Conservation (phyloP, 2,888 invertebrate genomes). For the Arrhopalites spinosus region DNA sequence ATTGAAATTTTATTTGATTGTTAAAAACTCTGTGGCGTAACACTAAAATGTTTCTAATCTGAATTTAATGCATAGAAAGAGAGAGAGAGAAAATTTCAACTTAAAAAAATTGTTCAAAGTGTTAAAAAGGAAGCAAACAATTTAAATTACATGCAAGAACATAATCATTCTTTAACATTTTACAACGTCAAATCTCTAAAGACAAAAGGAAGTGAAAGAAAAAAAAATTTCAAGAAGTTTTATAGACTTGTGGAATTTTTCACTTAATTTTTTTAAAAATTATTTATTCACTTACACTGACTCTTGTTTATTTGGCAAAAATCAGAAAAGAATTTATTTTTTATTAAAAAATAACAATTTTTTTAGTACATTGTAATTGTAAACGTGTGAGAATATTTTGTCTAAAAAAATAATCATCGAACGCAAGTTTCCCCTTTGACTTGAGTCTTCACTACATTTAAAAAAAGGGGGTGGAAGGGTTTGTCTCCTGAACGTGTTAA, state of each 20-base stretch:
- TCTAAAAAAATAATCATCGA: too few relatives aligned
- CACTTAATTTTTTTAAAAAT: neutral
- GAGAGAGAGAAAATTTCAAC: neutral
- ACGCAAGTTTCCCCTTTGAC: too few relatives aligned
- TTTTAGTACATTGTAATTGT: too few relatives aligned
- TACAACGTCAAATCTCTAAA: neutral
- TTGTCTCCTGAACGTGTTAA: neutral
- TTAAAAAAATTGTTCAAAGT: too few relatives aligned
- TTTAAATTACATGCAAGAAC: too few relatives aligned
- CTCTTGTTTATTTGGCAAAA: neutral
- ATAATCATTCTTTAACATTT: too few relatives aligned
- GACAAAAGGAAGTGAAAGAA: neutral
- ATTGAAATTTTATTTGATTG: neutral
- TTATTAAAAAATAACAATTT: too few relatives aligned
- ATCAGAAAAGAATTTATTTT: too few relatives aligned
- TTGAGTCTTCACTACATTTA: too few relatives aligned
- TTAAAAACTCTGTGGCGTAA: conserved; percentile 11
- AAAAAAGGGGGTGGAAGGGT: too few relatives aligned
- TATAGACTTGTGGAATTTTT: conserved; percentile 18
- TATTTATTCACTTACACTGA: neutral
- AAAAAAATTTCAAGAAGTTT: neutral
- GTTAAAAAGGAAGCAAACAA: too few relatives aligned
- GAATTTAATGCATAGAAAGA: neutral
- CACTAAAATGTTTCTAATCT: neutral
- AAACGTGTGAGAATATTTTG: too few relatives aligned